Base-by-base conservation (phyloP, 2,888 invertebrate species). In the Leptinotarsa haldemani region DNA sequence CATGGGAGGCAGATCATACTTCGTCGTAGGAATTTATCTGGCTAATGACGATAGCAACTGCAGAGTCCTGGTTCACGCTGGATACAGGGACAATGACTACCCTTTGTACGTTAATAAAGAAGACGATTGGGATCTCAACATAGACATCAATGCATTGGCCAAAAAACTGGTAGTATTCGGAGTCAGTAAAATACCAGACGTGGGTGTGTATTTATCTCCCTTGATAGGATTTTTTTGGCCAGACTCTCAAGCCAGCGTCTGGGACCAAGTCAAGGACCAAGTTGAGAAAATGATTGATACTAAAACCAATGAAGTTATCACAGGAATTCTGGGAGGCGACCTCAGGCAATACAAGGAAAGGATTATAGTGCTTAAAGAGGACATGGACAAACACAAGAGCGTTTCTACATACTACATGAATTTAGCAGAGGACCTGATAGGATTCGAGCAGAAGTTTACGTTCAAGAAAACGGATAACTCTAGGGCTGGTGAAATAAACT, bases 221-320 rank as follows among this genome's bases (percentile, higher is more conserved):
- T 18, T 72, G n/a, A 63, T 72, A 52, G 72, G 63, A 20, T 72
- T 72, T 25, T 72, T 72, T 53, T 72, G 61, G 46, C 67, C 67
- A 16, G 68, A 68, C 18, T 58, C 20, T 16, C 53, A 48, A 53
- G 25, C n/a, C 12, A 64, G 22, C 20, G 46, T 72, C 16, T 72
- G 72, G 72, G 61, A 48, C 5, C 30, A 52, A 12, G 40, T 67
- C 12, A 52, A 68, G 22, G 72, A 72, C 25, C 40, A 68, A 68
- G 68, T 68, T 16, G 18, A 22, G 18, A 18, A 53, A 13, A 15
- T 68, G 40, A 46, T 68, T 4, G 68, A 68, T n/a, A 9, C n/a
- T 3, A 68, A 56, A 68, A 56, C 53, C 15, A 53, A 52, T 0
- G 68, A 68, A 50, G 56, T 56, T 9, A 68, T 68, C 40, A 30